Evolutionary conservation across 2,888 invertebrate genomes (phyloP).

Genomic region (Dasypogon diadema): DNA sequence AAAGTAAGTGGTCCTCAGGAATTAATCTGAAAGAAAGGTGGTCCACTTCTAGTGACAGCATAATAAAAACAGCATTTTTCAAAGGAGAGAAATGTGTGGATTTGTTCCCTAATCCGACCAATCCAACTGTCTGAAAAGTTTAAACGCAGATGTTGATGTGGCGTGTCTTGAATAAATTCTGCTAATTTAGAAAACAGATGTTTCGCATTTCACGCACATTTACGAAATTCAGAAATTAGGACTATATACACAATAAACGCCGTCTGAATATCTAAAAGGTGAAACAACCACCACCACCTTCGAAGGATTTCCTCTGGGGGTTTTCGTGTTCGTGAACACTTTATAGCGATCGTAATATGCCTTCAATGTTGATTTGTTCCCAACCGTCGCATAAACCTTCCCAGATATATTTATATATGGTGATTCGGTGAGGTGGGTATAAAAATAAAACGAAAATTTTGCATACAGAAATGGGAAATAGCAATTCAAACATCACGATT

Average conservation of each 20-base stretch:
- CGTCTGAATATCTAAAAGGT: constrained; percentile 15
- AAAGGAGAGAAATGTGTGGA: neutral
- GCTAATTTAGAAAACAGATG: constrained; percentile 24
- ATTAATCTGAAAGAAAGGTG: neutral
- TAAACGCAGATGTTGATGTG: constrained; percentile 35
- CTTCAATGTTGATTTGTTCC: neutral
- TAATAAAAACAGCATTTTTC: constrained; percentile 3
- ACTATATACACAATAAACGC: constrained; percentile 33
- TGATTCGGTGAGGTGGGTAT: too few relatives aligned
- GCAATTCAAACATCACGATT: neutral
- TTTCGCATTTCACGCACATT: constrained; percentile 26
- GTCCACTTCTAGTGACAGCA: neutral
- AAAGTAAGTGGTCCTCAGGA: neutral
- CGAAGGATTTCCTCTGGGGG: neutral
- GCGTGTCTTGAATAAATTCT: constrained; percentile 37
- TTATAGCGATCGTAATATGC: neutral
- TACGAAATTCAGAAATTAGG: constrained; percentile 28
- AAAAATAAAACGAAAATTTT: neutral
- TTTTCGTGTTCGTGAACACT: neutral
- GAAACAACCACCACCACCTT: neutral
- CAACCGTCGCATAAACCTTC: neutral
- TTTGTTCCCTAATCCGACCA: neutral
- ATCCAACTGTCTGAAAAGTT: constrained; percentile 32
- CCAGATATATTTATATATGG: too few relatives aligned
- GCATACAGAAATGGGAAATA: neutral